Conservation (phyloP, 2,888 invertebrate genomes). For the Pristionchus mayeri region DNA sequence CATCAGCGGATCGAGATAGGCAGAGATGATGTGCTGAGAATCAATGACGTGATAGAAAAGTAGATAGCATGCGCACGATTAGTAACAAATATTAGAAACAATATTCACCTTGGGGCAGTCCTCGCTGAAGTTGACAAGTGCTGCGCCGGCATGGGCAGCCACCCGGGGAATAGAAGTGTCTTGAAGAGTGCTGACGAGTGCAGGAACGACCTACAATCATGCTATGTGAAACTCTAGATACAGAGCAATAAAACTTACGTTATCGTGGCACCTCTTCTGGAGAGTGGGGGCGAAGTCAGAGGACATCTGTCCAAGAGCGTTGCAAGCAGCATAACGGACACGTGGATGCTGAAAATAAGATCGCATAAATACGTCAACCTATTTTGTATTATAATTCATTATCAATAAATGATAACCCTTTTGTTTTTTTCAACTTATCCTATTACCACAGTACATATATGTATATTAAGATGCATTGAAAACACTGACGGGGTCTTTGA, state of each 20-base stretch:
- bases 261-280: conserved; percentile 96
- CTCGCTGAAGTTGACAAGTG: conserved; percentile 98
- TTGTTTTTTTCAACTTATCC: no score
- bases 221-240: background rate
- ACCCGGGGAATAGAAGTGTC: conserved; percentile 94
- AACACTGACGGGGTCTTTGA: conserved; percentile 85
- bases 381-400: no score
- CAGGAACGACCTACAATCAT: conserved; percentile 84
- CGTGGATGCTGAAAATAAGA: conserved; percentile 85
- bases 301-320: conserved; percentile 98
- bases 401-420: no score
- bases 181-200: conserved; percentile 89
- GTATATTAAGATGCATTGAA: background rate
- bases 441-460: no score
- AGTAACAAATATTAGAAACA: background rate
- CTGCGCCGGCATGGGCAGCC: conserved; percentile 91
- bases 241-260: conserved; percentile 79
- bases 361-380: no score
- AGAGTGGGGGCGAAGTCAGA: conserved; percentile 97
- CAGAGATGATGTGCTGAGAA: conserved; percentile 84
- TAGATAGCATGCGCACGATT: no score
- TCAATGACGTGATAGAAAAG: no score
- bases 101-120: conserved; percentile 88
- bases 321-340: conserved; percentile 96
- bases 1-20: conserved; percentile 93